phyloP scores from a whole-genome alignment of 2,113 vertebrate species.

The Siniperca knerii region DNA sequence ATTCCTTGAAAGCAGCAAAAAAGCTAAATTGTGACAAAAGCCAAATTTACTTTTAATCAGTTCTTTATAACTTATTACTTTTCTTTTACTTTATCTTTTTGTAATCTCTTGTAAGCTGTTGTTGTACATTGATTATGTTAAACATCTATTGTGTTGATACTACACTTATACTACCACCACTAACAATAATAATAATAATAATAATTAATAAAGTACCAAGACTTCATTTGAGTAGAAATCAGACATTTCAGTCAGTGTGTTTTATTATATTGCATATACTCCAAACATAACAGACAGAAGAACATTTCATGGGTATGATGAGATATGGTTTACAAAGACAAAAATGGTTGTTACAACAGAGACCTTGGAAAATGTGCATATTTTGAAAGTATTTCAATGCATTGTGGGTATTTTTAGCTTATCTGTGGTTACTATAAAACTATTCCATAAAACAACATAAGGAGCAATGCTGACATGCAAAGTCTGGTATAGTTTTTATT shows the following conservation, averaged over 20 bases:
- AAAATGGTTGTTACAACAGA: conserved; percentile 27
- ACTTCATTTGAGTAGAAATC: neutral
- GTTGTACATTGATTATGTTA: neutral
- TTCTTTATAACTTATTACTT: neutral
- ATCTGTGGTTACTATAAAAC: conserved; percentile 63
- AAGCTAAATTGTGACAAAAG: neutral
- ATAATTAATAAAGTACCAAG: neutral
- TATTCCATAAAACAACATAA: conserved; percentile 30
- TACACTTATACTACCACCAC: neutral
- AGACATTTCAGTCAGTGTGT: neutral
- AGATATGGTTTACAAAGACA: conserved; percentile 29
- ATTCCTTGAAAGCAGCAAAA: neutral
- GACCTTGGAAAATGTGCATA: conserved; percentile 32
- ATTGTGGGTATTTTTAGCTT: conserved; percentile 61
- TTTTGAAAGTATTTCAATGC: conserved; percentile 41
- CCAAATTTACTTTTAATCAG: neutral
- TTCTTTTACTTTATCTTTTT: neutral
- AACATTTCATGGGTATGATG: conserved; percentile 2
- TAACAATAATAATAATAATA: neutral
- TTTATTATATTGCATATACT: conserved; percentile 56
- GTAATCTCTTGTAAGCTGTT: neutral
- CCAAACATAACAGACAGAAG: conserved; percentile 10
- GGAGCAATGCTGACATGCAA: conserved; percentile 33
- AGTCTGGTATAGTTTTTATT: conserved; percentile 2
- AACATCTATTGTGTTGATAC: neutral